Evolutionary conservation across 1,140 invertebrate genomes (phyloP).

Genomic region (Drosophila melanica): DNA sequence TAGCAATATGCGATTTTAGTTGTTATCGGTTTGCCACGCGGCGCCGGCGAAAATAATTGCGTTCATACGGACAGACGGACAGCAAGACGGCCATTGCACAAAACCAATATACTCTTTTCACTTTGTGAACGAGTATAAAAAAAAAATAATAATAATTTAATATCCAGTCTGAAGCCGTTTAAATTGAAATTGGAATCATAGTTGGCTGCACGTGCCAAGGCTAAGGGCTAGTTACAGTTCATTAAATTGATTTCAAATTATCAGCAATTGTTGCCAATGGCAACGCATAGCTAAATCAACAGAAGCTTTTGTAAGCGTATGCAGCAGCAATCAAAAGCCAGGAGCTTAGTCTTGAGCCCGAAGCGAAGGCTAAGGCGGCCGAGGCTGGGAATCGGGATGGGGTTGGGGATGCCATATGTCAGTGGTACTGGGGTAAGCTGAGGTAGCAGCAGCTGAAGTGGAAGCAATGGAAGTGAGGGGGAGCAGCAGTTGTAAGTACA

Average conservation of each 20-base stretch:
- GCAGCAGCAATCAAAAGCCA: conserved; percentile 11
- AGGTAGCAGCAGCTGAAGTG: background rate
- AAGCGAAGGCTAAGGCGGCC: background rate
- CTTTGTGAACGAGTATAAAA: no score
- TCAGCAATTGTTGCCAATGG: conserved; percentile 10
- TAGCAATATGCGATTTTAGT: no score
- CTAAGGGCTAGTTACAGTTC: conserved; percentile 3
- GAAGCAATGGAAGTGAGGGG: background rate
- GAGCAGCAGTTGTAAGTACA: conserved; percentile 23
- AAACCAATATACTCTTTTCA: no score
- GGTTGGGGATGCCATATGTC: background rate
- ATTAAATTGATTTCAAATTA: conserved; percentile 17
- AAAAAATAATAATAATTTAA: background rate
- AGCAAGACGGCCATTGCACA: no score
- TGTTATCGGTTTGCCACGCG: no score
- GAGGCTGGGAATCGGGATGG: background rate
- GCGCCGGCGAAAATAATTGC: no score
- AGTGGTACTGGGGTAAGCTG: no score
- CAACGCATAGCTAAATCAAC: conserved; percentile 4
- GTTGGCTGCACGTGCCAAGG: background rate
- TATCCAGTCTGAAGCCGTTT: background rate
- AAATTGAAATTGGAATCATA: background rate
- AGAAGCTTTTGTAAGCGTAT: conserved; percentile 1
- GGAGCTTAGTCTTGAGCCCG: no score
- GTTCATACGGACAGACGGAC: no score